Base-by-base conservation (phyloP, 2,797 vertebrate species). In the Dryobates pubescens region DNA sequence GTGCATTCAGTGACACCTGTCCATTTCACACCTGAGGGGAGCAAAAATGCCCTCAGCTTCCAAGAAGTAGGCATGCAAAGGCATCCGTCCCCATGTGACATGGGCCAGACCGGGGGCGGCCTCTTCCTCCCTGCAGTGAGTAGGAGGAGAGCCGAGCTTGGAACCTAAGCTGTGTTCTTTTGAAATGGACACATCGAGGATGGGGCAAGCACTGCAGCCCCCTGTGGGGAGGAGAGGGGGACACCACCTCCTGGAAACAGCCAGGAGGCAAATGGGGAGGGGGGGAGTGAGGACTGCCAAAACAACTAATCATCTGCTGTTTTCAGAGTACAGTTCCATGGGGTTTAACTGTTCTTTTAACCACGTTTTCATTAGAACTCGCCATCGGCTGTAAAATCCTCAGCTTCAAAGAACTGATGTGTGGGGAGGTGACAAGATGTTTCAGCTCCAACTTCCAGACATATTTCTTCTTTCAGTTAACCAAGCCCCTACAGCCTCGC, bases 351-450 rank as follows among this genome's bases (percentile, higher is more conserved):
- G 3, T 94, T 63, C 49, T 95, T 89, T 86, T 88, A 90, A 64
- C 32, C 16, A 3, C 57, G 23, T 86, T 95, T 67, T 88, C 77
- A 81, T 89, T 73, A 51, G 70, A 83, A 78, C 36, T 94, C 32
- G 73, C 34, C 61, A 71, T 82, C 27, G 57, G 89, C 95, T 94
- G 86, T 93, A 94, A 91, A 92, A 82, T 91, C 70, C 80, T n/a
- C 71, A 92, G 91, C 88, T 92, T 95, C 61, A 20, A 56, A 91
- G 74, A 74, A 77, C 62, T 79, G 13, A 34, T 10, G 49, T 7
- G n/a, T 69, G 81, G 74, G 53, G 83, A 93, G 65, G 57, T 90
- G 91, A 84, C 12, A 7, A 87, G 74, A 92, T 4, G 8, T 94
- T 95, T 92, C 82, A 86, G 82, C 85, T 95, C 89, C 68, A 76